Conservation (phyloP, 2,113 vertebrate species). For the Gasterosteus nipponicus region DNA sequence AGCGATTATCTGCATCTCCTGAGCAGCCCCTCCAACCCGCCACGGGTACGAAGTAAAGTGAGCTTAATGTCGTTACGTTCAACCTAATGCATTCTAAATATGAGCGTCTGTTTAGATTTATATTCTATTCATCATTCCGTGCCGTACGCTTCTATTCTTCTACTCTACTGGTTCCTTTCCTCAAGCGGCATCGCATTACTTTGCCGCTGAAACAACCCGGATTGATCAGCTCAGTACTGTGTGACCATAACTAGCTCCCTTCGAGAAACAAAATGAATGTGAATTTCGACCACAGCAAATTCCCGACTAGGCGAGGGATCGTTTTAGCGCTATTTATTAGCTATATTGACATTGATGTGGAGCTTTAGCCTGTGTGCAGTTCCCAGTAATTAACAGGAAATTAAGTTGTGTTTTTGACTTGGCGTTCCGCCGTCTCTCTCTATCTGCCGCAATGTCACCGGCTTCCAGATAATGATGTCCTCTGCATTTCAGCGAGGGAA, state of each 20-base stretch:
- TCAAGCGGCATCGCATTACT: not conserved
- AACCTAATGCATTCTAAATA: not conserved
- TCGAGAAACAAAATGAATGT: not conserved
- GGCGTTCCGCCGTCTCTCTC: not conserved
- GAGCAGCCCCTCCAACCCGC: conserved; percentile 5
- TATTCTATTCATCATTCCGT: not conserved
- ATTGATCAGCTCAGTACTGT: not conserved
- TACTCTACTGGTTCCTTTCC: not conserved
- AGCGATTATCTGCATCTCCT: conserved; percentile 46
- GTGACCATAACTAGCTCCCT: not conserved
- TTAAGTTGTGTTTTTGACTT: conserved; percentile 48
- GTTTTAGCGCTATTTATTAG: not conserved
- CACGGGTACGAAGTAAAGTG: not conserved
- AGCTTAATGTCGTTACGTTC: conserved; percentile 14
- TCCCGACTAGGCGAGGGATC: not conserved
- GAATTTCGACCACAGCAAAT: not conserved
- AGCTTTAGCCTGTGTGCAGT: not conserved
- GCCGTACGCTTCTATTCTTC: not conserved
- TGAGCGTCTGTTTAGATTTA: not conserved
- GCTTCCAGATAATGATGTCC: conserved; percentile 55
- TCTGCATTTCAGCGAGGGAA: conserved; percentile 42
- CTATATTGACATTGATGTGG: conserved; percentile 7
- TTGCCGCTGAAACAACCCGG: not conserved
- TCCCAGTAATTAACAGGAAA: conserved; percentile 56
- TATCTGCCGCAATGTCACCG: conserved; percentile 42